Evolutionary conservation across 2,797 vertebrate genomes (phyloP).

Genomic region (Melanogrammus aeglefinus): DNA sequence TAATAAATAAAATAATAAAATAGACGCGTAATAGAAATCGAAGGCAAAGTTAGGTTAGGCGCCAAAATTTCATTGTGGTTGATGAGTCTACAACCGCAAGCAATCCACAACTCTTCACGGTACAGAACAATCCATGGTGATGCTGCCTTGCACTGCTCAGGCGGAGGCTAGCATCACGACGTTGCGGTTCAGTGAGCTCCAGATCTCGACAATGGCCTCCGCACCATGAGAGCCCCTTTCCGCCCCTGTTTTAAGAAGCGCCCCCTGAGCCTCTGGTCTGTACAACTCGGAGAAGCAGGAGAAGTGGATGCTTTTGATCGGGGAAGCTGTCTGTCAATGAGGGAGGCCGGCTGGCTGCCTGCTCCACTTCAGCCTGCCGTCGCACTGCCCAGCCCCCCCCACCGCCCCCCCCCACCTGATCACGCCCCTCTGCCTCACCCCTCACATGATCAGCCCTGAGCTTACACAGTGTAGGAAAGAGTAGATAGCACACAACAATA

Average conservation of each 20-base stretch:
- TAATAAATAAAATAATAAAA: too few relatives aligned
- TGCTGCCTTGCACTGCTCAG: not conserved
- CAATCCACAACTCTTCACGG: not conserved
- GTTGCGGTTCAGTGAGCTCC: not conserved
- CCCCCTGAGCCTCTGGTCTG: not conserved
- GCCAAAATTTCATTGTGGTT: too few relatives aligned
- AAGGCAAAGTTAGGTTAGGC: too few relatives aligned
- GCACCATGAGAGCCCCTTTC: not conserved
- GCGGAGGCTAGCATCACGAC: not conserved
- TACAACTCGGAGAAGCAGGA: not conserved
- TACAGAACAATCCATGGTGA: not conserved
- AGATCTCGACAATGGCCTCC: not conserved
- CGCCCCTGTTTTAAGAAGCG: not conserved
- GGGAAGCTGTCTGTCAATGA: not conserved
- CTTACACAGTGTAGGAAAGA: too few relatives aligned
- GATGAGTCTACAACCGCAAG: too few relatives aligned
- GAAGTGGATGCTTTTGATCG: not conserved
- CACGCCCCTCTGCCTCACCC: too few relatives aligned
- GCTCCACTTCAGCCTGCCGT: not conserved
- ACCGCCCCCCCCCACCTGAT: not conserved
- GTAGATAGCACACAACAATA: conserved; percentile 41
- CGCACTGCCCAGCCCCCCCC: not conserved
- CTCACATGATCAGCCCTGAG: too few relatives aligned
- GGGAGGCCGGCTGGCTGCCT: not conserved
- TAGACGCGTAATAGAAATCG: too few relatives aligned